Evolutionary conservation across 2,888 invertebrate species (phyloP).

Genomic region (Emmelina monodactyla): DNA sequence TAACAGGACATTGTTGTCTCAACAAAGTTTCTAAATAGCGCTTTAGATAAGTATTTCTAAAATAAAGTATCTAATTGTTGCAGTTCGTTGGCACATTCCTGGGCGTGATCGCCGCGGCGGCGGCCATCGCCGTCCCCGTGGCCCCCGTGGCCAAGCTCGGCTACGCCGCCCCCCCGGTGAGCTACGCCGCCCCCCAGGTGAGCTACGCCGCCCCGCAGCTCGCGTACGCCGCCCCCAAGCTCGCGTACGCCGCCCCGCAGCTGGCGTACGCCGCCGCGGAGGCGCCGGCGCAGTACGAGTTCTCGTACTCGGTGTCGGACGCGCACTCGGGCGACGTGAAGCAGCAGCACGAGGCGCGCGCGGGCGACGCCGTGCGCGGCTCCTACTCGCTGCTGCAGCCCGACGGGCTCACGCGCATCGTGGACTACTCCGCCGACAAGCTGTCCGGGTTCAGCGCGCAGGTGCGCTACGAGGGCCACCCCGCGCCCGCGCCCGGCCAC

Average conservation of each 20-base stretch:
- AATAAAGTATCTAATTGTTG: constrained; percentile 12
- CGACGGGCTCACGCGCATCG: constrained; percentile 50
- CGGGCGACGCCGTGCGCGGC: constrained; percentile 49
- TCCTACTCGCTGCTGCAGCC: constrained; percentile 58
- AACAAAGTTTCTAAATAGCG: too few species aligned
- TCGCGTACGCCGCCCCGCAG: neutral
- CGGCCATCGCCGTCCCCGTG: constrained; percentile 19
- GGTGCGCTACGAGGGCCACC: constrained; percentile 50
- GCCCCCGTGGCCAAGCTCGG: constrained; percentile 32
- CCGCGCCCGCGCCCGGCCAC: constrained; percentile 19
- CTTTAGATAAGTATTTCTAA: too few species aligned
- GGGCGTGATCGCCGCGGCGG: constrained; percentile 24
- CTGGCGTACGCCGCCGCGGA: constrained; percentile 37
- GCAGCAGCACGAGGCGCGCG: constrained; percentile 49
- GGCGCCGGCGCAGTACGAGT: constrained; percentile 48
- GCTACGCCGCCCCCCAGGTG: neutral
- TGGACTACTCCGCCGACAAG: constrained; percentile 51
- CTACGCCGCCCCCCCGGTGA: neutral
- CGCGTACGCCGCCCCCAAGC: neutral
- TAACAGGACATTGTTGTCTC: too few species aligned
- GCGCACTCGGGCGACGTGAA: constrained; percentile 50
- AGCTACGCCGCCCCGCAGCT: neutral
- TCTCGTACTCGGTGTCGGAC: constrained; percentile 52
- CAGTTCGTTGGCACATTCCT: constrained; percentile 35
- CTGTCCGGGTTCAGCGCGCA: constrained; percentile 52